Conservation (phyloP, 2,797 vertebrate species). For the Enteromius anoplus region DNA sequence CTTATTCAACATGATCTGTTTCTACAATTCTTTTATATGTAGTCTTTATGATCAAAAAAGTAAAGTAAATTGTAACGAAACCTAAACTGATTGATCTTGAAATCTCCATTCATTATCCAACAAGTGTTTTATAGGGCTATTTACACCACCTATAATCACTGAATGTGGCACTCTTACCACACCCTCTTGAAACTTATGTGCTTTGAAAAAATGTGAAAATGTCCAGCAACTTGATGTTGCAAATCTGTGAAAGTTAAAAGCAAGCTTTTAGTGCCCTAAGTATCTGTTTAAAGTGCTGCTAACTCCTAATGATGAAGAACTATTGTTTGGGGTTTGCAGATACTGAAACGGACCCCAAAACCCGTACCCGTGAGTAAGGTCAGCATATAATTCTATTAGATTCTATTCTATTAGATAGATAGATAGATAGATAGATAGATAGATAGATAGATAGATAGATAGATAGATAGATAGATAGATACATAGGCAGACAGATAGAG, state of each 20-base stretch:
- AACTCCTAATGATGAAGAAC: not conserved
- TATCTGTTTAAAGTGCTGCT: not conserved
- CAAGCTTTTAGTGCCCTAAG: not conserved
- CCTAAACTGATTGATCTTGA: not conserved
- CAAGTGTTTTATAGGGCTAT: not conserved
- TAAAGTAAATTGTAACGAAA: not conserved
- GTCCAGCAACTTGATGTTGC: not conserved
- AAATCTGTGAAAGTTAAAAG: not conserved
- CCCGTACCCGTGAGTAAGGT: not conserved
- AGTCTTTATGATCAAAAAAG: not conserved
- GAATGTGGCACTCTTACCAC: not conserved
- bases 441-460: not conserved
- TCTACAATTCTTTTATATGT: not conserved
- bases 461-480: not conserved
- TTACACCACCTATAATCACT: slow-evolving; percentile 1
- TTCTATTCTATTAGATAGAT: not conserved
- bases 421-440: not conserved
- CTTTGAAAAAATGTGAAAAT: slow-evolving; percentile 16
- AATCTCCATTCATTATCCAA: slow-evolving; percentile 11
- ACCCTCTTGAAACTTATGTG: not conserved
- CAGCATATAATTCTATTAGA: not conserved
- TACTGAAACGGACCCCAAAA: not conserved
- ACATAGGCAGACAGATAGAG: not conserved
- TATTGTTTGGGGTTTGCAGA: not conserved
- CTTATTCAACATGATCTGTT: not conserved